Evolutionary conservation across 1,140 invertebrate species (phyloP).

Genomic region (Thalassaphorura encarpata): DNA sequence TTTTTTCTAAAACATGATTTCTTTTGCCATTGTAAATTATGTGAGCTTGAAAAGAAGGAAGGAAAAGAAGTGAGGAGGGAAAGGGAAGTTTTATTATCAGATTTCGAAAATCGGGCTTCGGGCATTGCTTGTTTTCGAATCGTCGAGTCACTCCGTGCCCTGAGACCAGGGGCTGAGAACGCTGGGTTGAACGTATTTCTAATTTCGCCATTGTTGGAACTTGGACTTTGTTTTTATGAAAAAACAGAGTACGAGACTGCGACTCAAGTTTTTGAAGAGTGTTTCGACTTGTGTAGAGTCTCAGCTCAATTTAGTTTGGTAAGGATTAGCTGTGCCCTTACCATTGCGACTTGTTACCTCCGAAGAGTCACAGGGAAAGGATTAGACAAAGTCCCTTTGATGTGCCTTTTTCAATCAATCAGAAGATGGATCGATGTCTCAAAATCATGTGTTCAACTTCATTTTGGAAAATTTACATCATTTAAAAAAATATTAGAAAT

Average conservation of each 20-base stretch:
- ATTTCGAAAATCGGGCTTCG: not conserved
- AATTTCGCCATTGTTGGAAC: not conserved
- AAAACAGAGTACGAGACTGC: not conserved
- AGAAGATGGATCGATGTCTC: too few species aligned
- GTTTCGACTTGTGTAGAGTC: not conserved
- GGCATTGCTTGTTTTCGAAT: too few species aligned
- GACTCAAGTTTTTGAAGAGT: not conserved
- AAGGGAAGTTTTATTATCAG: not conserved
- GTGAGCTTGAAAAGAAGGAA: not conserved
- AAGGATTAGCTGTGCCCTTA: not conserved
- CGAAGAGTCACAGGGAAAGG: not conserved
- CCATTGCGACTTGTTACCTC: not conserved
- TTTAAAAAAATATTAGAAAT: too few species aligned
- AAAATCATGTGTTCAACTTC: too few species aligned
- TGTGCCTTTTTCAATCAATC: too few species aligned
- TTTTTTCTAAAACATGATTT: constrained; percentile 5
- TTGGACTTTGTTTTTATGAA: not conserved
- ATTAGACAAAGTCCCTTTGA: too few species aligned
- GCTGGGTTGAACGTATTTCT: constrained; percentile 5
- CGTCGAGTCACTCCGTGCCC: not conserved
- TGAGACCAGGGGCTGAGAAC: not conserved
- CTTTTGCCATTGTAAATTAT: not conserved
- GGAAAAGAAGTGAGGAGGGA: not conserved
- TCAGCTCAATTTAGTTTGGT: not conserved
- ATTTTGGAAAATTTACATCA: too few species aligned